These are phyloP conservation scores for Erythrocercus mccallii DNA, from an alignment of 2,113 vertebrate species.

Conservation along the genomic window DNA sequence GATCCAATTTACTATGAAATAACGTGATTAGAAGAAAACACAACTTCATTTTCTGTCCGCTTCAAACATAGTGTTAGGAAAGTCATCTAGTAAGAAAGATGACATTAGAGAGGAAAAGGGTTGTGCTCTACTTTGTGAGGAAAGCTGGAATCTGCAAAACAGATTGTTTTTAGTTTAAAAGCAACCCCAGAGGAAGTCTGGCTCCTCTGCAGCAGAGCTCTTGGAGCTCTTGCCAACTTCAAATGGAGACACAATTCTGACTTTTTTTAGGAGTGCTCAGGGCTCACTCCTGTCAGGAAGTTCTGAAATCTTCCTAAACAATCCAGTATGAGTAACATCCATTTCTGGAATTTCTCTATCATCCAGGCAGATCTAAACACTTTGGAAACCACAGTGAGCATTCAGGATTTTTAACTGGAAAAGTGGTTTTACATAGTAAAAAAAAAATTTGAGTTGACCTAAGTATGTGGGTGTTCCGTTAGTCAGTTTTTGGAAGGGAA, in stretches of 20 bases:
- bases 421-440: not conserved
- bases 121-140: not conserved
- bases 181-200: not conserved
- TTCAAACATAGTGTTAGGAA: not conserved
- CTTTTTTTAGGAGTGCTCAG: not conserved
- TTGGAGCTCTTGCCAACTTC: not conserved
- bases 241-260: not conserved
- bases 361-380: not conserved
- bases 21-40: not conserved
- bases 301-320: not conserved
- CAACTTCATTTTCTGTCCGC: not conserved
- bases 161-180: not conserved
- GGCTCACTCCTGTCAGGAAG: not conserved
- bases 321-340: not conserved
- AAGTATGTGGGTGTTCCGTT: not conserved
- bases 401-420: not conserved
- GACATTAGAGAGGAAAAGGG: not conserved
- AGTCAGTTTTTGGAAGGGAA: not conserved
- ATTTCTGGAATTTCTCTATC: not conserved
- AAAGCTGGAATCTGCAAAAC: not conserved
- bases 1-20: not conserved
- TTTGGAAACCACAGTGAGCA: not conserved
- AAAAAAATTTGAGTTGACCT: rapidly evolving
- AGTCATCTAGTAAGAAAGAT: not conserved
- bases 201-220: not conserved